Percentiles rank a stretch among this genome's conserved stretches.
These are phyloP conservation scores for Himalopsyche phryganea DNA, from an alignment of 1,140 invertebrate species.

Conservation along the genomic window DNA sequence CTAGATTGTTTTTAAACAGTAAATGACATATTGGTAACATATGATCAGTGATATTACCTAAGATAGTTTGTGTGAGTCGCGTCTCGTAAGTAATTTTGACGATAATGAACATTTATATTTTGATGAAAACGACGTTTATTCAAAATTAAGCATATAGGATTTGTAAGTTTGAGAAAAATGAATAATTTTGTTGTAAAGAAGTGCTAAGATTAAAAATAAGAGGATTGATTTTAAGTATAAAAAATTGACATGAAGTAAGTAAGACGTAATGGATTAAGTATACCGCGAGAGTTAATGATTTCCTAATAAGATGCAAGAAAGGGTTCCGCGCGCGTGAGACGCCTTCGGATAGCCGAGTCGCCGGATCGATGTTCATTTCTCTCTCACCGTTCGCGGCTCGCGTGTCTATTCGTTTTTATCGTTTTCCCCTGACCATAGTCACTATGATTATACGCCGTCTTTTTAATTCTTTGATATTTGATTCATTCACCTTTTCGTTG, in stretches of 20 bases:
- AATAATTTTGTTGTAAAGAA: conserved; percentile 26
- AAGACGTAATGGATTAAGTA: conserved; percentile 24
- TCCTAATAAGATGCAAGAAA: conserved; percentile 19
- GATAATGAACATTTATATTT: conserved; percentile 34
- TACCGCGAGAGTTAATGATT: conserved; percentile 27
- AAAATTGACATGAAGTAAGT: not conserved
- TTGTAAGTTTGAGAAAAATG: conserved; percentile 23
- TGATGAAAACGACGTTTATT: conserved; percentile 31
- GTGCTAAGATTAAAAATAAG: conserved; percentile 29
- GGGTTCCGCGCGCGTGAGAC: conserved; percentile 5
- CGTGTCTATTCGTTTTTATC: too few relatives aligned
- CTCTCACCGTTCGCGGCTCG: too few relatives aligned
- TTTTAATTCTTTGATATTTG: too few relatives aligned
- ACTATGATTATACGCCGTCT: not conserved
- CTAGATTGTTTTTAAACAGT: conserved; percentile 26
- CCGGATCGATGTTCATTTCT: too few relatives aligned
- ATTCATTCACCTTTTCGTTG: too few relatives aligned
- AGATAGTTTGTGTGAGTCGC: conserved; percentile 28
- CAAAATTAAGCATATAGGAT: conserved; percentile 31
- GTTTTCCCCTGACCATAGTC: not conserved
- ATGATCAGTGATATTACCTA: conserved; percentile 34
- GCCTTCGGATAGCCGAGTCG: not conserved
- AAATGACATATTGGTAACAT: conserved; percentile 31
- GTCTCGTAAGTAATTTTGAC: conserved; percentile 22
- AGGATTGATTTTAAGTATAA: conserved; percentile 19